These are phyloP conservation scores for Nephrotoma guestfalica DNA, from an alignment of 2,888 invertebrate species.

Conservation along the genomic window DNA sequence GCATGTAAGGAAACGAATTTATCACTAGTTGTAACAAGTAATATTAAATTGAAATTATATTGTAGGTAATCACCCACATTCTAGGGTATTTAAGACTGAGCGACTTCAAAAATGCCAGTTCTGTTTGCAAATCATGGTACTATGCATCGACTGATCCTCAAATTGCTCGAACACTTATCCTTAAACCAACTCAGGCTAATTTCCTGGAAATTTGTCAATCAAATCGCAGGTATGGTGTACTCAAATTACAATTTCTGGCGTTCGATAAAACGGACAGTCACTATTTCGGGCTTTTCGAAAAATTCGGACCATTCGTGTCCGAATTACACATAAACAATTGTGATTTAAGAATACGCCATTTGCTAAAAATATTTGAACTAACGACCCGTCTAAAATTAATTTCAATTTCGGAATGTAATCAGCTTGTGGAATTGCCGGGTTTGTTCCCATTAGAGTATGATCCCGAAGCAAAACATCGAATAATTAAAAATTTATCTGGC, in stretches of 20 bases:
- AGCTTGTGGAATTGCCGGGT: not conserved
- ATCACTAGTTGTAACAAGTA: no score
- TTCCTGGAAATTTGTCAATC: not conserved
- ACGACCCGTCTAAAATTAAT: not conserved
- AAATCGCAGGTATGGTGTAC: not conserved
- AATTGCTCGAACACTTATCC: not conserved
- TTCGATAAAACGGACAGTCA: not conserved
- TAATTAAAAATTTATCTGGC: not conserved
- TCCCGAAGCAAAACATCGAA: not conserved
- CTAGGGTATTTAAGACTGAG: not conserved
- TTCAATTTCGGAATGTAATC: not conserved
- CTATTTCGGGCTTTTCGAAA: not conserved
- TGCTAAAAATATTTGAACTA: not conserved
- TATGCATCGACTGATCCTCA: not conserved
- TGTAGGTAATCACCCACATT: not conserved
- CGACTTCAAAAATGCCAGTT: not conserved
- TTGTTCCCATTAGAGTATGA: not conserved
- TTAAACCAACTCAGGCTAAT: not conserved
- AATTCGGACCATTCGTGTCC: not conserved
- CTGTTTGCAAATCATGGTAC: not conserved
- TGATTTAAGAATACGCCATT: not conserved
- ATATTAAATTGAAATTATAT: not conserved
- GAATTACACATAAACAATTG: not conserved
- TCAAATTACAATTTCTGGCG: not conserved
- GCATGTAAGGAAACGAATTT: no score